Base-by-base conservation (phyloP, 2,888 invertebrate species). In the Cephus nigrinus region DNA sequence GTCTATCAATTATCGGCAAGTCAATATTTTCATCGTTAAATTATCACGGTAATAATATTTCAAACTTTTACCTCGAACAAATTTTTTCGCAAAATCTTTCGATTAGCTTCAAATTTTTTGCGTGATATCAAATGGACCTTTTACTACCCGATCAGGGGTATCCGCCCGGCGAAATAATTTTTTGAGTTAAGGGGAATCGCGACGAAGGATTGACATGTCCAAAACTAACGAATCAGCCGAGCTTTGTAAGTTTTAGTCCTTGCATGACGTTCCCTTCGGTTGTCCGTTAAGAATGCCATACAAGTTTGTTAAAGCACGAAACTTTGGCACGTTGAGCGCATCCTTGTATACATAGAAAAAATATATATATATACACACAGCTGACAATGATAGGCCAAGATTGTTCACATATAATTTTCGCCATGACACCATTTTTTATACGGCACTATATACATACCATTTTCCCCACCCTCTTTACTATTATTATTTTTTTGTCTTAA, bases 191-290 rank as follows among this genome's bases (percentile, higher is more conserved):
- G 15, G 40, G 40, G 15, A 40, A 40, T 40, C 40, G 40, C 40
- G 40, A 15, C 36, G 40, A 40, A 15, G 15, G 40, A 40, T 40
- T 15, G 1, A 40, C 15, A 40, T 40, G 40, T 40, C 15, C 40
- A 40, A 40, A 40, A 15, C 15, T 78, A 74, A 80, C 68, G 81
- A 80, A 80, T 80, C 84, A 80, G 81, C 80, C 76, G 75, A 77
- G 78, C 76, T 81, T 80, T 82, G 80, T 78, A 78, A 79, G 80
- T 82, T 80, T 75, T 76, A 77, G 75, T 78, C 77, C 71, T 73
- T 83, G 84, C 83, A 85, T 84, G 83, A 69, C 69, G 55, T 69
- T 79, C 69, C 69, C 30, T 30, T 69, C 69, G 69, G 30, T 32
- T 32, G 30, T 69, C 69, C 69, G 30, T 69, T 15, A 40, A 30